Evolutionary conservation across 2,888 invertebrate genomes (phyloP).

Genomic region (Venusia cambrica): DNA sequence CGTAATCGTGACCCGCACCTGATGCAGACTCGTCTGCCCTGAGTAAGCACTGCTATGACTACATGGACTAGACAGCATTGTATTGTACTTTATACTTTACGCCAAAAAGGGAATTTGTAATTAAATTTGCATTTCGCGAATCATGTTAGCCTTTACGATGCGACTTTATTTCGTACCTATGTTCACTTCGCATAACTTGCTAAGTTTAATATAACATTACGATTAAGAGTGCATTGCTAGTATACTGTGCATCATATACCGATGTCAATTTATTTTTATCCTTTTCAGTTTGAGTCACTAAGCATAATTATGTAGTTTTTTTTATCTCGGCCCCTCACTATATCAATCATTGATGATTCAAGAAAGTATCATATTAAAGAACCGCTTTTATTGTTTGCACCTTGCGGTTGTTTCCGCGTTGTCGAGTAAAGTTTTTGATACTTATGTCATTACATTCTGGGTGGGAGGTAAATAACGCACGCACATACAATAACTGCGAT

Average conservation of each 20-base stretch:
- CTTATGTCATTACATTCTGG: conserved; percentile 14
- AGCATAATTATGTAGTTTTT: too few species aligned
- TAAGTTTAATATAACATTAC: conserved; percentile 33
- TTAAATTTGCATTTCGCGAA: conserved; percentile 68
- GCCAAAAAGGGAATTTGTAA: conserved; percentile 63
- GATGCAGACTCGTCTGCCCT: conserved; percentile 35
- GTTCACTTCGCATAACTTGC: conserved; percentile 41
- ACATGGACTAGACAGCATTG: conserved; percentile 39
- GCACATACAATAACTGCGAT: conserved; percentile 31
- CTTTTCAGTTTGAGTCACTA: conserved; percentile 30
- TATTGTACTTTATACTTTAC: conserved; percentile 45
- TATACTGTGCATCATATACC: conserved; percentile 54
- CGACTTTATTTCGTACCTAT: conserved; percentile 58
- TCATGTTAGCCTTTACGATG: conserved; percentile 48
- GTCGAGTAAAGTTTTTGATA: conserved; percentile 9
- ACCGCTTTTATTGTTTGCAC: conserved; percentile 2
- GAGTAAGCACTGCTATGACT: conserved; percentile 48
- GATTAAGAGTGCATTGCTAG: conserved; percentile 38
- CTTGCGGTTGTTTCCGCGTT: conserved; percentile 11
- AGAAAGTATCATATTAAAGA: conserved; percentile 5
- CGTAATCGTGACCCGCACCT: conserved; percentile 58
- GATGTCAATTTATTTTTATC: conserved; percentile 46
- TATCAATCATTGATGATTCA: too few species aligned
- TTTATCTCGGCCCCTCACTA: too few species aligned
- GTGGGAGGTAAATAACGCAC: conserved; percentile 27